These are phyloP conservation scores for Laupala kohalensis DNA, from an alignment of 1,140 invertebrate species.

Conservation along the genomic window DNA sequence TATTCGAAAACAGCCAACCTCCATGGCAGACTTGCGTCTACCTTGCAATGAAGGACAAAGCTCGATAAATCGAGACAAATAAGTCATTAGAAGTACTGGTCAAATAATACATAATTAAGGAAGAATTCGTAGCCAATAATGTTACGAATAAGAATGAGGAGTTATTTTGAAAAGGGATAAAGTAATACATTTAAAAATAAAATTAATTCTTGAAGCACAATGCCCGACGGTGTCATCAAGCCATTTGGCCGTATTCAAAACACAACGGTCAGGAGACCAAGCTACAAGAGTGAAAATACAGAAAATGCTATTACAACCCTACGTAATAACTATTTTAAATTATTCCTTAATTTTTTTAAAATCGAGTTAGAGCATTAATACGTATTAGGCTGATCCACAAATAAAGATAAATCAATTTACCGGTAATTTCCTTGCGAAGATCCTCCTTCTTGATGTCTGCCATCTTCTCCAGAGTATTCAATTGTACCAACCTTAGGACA, in stretches of 20 bases:
- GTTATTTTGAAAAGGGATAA: too few species aligned
- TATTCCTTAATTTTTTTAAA: constrained; percentile 5
- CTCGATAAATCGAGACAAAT: background rate
- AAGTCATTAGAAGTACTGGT: too few species aligned
- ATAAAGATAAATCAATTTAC: constrained; percentile 37
- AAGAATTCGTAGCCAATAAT: too few species aligned
- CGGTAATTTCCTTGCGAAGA: constrained; percentile 53
- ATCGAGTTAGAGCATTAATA: constrained; percentile 2
- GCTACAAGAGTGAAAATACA: constrained; percentile 13
- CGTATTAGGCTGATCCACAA: constrained; percentile 10
- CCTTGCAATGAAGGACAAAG: background rate
- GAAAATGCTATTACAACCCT: constrained; percentile 7
- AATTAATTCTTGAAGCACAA: background rate
- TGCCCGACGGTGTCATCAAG: constrained; percentile 16
- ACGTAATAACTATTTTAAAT: constrained; percentile 4
- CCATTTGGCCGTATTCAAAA: constrained; percentile 15
- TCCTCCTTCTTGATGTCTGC: constrained; percentile 52
- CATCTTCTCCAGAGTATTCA: constrained; percentile 31
- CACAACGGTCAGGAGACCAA: background rate
- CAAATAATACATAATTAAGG: too few species aligned
- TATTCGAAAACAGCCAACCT: background rate
- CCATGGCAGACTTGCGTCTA: background rate
- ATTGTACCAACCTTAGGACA: constrained; percentile 11
- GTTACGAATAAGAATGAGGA: too few species aligned
- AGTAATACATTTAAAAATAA: too few species aligned